Conservation (phyloP, 1,140 invertebrate species). For the Atta cephalotes region DNA sequence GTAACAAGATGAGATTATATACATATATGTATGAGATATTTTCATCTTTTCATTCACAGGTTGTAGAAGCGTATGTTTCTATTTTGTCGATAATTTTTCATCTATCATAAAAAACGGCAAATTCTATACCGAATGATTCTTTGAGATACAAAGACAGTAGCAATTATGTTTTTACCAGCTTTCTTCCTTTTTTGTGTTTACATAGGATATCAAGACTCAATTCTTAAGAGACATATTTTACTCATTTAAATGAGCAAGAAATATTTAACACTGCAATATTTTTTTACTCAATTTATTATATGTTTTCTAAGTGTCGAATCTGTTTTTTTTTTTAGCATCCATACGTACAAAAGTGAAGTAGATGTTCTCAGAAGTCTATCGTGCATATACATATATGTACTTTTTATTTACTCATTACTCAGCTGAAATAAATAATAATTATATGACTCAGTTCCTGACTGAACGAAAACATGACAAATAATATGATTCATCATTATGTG, state of each 20-base stretch:
- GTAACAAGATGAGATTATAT: conserved; percentile 45
- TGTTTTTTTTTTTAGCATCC: conserved; percentile 6
- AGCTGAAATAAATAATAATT: conserved; percentile 33
- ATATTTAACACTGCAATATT: conserved; percentile 2
- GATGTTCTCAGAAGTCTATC: not conserved
- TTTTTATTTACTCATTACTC: conserved; percentile 31
- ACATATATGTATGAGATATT: conserved; percentile 32
- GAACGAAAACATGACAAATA: conserved; percentile 12
- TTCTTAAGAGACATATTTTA: not conserved
- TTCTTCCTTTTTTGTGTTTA: conserved; percentile 53
- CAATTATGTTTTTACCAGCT: conserved; percentile 50
- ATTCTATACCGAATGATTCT: conserved; percentile 50
- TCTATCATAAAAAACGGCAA: conserved; percentile 32
- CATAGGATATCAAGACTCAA: conserved; percentile 43
- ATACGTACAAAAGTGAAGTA: conserved; percentile 12
- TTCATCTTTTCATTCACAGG: conserved; percentile 64
- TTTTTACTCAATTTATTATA: conserved; percentile 11
- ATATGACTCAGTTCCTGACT: conserved; percentile 25
- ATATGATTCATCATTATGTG: conserved; percentile 23
- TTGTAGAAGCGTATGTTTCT: conserved; percentile 61
- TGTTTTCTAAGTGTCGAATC: not conserved
- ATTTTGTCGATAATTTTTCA: conserved; percentile 62
- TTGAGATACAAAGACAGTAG: conserved; percentile 50
- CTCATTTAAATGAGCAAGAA: not conserved
- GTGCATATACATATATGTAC: not conserved